phyloP scores from a whole-genome alignment of 2,888 invertebrate species.

The Cynaeus angustus region DNA sequence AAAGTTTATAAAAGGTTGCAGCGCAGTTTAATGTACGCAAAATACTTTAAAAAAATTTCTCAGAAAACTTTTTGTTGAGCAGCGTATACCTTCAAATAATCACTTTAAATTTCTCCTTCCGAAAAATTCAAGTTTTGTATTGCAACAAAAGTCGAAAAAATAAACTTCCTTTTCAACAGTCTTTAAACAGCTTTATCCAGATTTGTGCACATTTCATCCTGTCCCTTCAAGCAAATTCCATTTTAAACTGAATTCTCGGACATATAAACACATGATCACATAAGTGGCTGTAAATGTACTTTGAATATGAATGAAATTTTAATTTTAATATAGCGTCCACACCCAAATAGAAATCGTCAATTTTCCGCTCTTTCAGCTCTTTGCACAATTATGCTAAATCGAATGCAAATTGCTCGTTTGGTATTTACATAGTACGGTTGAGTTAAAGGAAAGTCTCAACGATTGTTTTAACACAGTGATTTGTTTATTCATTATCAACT shows the following conservation, averaged over 20 bases:
- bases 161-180: too few species aligned
- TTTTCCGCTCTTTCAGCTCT: constrained; percentile 61
- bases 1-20: too few species aligned
- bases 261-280: constrained; percentile 50
- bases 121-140: too few species aligned
- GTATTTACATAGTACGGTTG: constrained; percentile 56
- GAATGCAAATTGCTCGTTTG: constrained; percentile 57
- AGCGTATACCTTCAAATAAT: too few species aligned
- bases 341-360: constrained; percentile 58
- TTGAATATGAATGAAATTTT: constrained; percentile 60
- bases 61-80: too few species aligned
- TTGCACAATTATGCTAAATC: constrained; percentile 61
- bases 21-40: too few species aligned
- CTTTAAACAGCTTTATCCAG: too few species aligned
- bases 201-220: background rate
- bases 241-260: constrained; percentile 16
- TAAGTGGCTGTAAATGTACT: constrained; percentile 55
- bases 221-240: background rate
- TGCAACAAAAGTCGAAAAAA: too few species aligned
- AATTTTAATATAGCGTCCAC: constrained; percentile 60
- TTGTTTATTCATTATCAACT: constrained; percentile 37
- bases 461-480: constrained; percentile 34
- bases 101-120: too few species aligned
- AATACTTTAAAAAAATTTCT: too few species aligned
- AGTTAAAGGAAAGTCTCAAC: constrained; percentile 36